A percentile compares a stretch with the other conserved stretches of the same genome.
Evolutionary conservation across 1,140 invertebrate genomes (phyloP).

Genomic region (Diachasmimorpha longicaudata): DNA sequence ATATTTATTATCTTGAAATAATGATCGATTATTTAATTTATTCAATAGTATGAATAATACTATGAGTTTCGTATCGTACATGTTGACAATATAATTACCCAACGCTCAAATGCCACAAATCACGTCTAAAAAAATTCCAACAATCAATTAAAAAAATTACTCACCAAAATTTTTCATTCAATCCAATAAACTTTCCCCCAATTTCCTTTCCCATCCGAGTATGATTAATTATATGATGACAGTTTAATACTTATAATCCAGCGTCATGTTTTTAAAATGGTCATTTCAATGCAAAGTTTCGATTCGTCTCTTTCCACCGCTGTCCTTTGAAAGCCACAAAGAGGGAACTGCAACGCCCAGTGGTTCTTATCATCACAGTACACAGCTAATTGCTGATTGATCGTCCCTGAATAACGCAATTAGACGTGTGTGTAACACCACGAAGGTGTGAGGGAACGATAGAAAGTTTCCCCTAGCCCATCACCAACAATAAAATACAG

Average conservation of each 20-base stretch:
- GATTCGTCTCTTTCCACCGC: background rate
- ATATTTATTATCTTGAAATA: no score
- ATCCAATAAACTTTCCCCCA: background rate
- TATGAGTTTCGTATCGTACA: no score
- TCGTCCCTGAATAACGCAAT: slow-evolving; percentile 30
- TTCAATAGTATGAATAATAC: no score
- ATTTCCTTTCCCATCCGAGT: background rate
- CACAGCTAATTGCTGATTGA: slow-evolving; percentile 24
- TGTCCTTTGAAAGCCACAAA: background rate
- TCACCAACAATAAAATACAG: background rate
- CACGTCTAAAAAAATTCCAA: background rate
- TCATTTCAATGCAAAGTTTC: background rate
- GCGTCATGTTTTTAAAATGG: background rate
- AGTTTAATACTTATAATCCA: background rate
- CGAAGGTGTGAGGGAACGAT: background rate
- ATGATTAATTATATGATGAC: background rate
- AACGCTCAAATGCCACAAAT: background rate
- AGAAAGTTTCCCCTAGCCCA: background rate
- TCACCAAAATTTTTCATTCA: background rate
- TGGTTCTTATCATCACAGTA: slow-evolving; percentile 11
- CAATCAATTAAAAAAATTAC: background rate
- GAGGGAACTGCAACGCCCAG: background rate
- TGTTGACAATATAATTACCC: no score
- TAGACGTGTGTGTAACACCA: slow-evolving; percentile 7
- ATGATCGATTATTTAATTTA: no score